These are phyloP conservation scores for Crambe crambe DNA, from an alignment of 37 sponge, comb jelly and placozoan species.

Conservation along the genomic window DNA sequence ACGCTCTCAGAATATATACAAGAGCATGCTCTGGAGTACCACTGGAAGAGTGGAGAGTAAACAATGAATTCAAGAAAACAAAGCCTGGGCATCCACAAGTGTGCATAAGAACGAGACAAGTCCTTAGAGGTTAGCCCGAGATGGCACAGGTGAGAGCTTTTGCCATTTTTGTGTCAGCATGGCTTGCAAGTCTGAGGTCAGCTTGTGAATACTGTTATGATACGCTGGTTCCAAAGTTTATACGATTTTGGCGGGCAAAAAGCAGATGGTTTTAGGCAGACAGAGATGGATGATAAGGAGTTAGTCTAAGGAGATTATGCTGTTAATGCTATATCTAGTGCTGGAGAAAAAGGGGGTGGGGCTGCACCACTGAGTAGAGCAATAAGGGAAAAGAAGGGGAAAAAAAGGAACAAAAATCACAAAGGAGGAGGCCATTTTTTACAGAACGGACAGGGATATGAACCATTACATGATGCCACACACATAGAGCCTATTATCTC, in stretches of 20 bases:
- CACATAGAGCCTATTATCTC: too few relatives aligned
- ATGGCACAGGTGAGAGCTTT: background rate
- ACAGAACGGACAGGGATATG: too few relatives aligned
- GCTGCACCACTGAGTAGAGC: too few relatives aligned
- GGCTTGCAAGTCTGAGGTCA: background rate
- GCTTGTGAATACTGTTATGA: background rate
- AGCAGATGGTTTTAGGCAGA: background rate
- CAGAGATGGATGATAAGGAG: background rate
- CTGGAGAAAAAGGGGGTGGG: constrained; percentile 3
- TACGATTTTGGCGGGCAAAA: background rate
- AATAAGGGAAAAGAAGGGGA: too few relatives aligned
- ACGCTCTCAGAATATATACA: background rate
- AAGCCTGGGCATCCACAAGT: too few relatives aligned
- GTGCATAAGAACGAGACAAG: too few relatives aligned
- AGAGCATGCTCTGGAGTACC: too few relatives aligned
- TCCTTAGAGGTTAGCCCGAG: too few relatives aligned
- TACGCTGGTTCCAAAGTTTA: background rate
- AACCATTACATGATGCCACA: too few relatives aligned
- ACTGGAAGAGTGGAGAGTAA: background rate
- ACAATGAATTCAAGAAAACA: background rate
- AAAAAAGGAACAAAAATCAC: too few relatives aligned
- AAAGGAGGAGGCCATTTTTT: too few relatives aligned
- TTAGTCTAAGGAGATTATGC: too few relatives aligned
- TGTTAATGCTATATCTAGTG: background rate
- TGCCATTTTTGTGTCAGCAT: background rate